These are phyloP conservation scores for Saccopteryx leptura DNA, from an alignment of 2,113 vertebrate genomes.

Conservation along the genomic window DNA sequence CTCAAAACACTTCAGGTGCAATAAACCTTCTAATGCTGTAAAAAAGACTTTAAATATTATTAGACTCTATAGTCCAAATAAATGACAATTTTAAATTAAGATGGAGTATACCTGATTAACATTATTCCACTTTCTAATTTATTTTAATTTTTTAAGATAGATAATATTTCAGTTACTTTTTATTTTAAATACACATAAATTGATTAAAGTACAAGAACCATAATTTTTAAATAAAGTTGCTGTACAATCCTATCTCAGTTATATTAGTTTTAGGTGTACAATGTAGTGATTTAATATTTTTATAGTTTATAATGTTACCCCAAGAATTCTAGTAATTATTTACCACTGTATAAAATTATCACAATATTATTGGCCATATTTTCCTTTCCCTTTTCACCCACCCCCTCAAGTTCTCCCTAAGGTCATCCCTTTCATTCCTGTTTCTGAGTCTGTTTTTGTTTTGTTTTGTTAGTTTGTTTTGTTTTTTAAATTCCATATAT, in stretches of 20 bases:
- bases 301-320: background rate
- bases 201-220: background rate
- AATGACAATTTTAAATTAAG: background rate
- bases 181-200: background rate
- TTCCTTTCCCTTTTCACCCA: background rate
- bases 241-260: background rate
- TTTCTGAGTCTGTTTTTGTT: background rate
- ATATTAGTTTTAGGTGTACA: background rate
- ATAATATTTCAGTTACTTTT: background rate
- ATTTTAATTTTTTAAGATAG: background rate
- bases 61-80: background rate
- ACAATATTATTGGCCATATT: background rate
- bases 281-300: background rate
- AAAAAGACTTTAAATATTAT: background rate
- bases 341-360: background rate
- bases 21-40: background rate
- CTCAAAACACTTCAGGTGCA: background rate
- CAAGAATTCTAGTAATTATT: background rate
- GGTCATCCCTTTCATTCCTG: background rate
- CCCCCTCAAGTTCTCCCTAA: background rate
- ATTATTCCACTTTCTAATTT: background rate
- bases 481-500: background rate
- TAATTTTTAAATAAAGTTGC: background rate
- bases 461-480: background rate
- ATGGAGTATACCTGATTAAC: background rate